Evolutionary conservation across 2,888 invertebrate species (phyloP).

Genomic region (Glomeris marginata): DNA sequence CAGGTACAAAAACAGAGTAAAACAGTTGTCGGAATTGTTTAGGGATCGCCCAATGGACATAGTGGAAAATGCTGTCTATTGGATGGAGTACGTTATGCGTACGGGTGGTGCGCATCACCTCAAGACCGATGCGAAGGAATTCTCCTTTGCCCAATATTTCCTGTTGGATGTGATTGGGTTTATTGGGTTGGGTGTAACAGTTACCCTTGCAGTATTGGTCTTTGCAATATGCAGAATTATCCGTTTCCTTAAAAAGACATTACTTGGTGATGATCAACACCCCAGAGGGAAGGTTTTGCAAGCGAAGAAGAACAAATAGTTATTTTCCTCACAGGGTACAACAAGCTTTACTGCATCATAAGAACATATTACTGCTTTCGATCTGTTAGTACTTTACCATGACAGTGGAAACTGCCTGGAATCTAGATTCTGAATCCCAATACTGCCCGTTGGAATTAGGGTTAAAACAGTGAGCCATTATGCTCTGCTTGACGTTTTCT

Average conservation of each 20-base stretch:
- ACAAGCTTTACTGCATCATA: too few species aligned
- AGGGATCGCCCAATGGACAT: background rate
- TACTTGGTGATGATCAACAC: too few species aligned
- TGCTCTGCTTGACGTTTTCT: too few species aligned
- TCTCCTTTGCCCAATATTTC: background rate
- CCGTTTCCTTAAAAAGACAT: background rate
- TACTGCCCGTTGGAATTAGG: too few species aligned
- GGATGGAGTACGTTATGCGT: slow-evolving; percentile 4
- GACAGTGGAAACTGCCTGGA: too few species aligned
- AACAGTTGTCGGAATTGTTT: background rate
- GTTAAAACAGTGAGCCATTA: too few species aligned
- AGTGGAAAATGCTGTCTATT: background rate
- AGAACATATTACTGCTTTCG: too few species aligned
- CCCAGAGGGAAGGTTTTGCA: too few species aligned
- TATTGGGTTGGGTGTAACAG: background rate
- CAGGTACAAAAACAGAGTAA: background rate
- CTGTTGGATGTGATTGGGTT: background rate
- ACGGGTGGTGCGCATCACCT: background rate
- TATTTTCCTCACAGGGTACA: too few species aligned
- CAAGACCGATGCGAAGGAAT: background rate
- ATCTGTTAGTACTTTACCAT: too few species aligned
- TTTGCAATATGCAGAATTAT: background rate
- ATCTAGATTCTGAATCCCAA: too few species aligned
- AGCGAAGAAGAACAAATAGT: too few species aligned
- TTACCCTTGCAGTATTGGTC: background rate